A percentile compares a stretch with the other conserved stretches of the same genome.
Conservation (phyloP, 2,113 vertebrate species). For the Condylura cristata region DNA sequence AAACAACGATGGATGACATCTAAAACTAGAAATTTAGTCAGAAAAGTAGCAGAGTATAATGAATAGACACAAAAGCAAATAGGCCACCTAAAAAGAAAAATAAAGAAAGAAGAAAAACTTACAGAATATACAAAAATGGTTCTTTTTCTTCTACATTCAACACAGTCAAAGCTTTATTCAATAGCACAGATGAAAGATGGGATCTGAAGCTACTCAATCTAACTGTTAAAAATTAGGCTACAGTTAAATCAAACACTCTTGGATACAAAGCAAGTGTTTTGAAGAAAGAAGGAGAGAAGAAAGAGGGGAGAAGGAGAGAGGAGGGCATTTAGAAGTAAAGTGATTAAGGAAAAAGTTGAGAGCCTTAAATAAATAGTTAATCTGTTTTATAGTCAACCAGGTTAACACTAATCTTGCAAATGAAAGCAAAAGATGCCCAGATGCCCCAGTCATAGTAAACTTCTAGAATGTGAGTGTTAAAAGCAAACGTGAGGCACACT, state of each 20-base stretch:
- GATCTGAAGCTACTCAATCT: not conserved
- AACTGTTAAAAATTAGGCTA: not conserved
- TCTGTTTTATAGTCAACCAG: not conserved
- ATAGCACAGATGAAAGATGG: not conserved
- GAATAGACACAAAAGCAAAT: not conserved
- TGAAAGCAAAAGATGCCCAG: not conserved
- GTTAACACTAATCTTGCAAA: constrained; percentile 8
- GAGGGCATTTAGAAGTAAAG: not conserved
- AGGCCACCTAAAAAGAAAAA: not conserved
- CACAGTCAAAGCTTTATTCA: not conserved
- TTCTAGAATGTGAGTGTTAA: not conserved
- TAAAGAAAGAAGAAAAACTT: not conserved
- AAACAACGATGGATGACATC: not conserved
- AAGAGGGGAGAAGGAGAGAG: not conserved
- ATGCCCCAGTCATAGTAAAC: not conserved
- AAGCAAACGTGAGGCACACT: not conserved
- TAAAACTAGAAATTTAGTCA: constrained; percentile 1
- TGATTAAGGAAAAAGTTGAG: not conserved
- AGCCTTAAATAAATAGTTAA: not conserved
- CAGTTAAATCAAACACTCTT: not conserved
- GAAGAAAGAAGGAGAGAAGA: not conserved
- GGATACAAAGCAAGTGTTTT: not conserved
- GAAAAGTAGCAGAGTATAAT: not conserved
- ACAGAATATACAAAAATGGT: not conserved
- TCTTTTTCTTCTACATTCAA: not conserved